phyloP scores from a whole-genome alignment of 2,113 vertebrate species.

The Etheostoma cragini region DNA sequence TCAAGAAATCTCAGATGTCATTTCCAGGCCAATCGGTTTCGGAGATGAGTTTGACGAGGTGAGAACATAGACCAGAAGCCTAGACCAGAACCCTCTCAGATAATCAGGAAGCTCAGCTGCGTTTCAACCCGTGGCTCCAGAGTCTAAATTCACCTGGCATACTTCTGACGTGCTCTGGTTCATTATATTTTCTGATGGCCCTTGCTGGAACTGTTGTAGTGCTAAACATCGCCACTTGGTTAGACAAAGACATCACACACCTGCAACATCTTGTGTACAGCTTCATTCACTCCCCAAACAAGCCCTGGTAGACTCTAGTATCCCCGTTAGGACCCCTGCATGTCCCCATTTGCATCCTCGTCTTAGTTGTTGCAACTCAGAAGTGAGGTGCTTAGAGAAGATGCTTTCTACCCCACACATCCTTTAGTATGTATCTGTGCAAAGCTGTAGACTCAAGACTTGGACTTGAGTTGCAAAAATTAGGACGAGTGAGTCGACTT shows the following conservation, averaged over 20 bases:
- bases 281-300: neutral
- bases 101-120: neutral
- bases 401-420: neutral
- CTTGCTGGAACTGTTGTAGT: no score
- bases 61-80: constrained; percentile 31
- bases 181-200: no score
- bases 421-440: neutral
- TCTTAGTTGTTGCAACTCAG: neutral
- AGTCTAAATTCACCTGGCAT: no score
- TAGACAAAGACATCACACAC: neutral
- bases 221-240: neutral
- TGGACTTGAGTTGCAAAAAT: neutral
- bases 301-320: neutral
- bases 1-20: constrained; percentile 96
- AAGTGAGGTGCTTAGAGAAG: neutral
- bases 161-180: neutral
- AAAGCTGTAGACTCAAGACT: neutral
- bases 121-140: neutral
- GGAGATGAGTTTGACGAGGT: constrained; percentile 96
- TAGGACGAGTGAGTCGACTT: neutral
- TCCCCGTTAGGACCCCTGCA: neutral
- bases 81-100: neutral
- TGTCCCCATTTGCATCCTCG: neutral
- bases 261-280: neutral
- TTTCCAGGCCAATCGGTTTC: constrained; percentile 94